Percentiles rank a stretch among this genome's conserved stretches.
These are phyloP conservation scores for Perognathus longimembris DNA, from an alignment of 2,113 vertebrate species.

Conservation along the genomic window DNA sequence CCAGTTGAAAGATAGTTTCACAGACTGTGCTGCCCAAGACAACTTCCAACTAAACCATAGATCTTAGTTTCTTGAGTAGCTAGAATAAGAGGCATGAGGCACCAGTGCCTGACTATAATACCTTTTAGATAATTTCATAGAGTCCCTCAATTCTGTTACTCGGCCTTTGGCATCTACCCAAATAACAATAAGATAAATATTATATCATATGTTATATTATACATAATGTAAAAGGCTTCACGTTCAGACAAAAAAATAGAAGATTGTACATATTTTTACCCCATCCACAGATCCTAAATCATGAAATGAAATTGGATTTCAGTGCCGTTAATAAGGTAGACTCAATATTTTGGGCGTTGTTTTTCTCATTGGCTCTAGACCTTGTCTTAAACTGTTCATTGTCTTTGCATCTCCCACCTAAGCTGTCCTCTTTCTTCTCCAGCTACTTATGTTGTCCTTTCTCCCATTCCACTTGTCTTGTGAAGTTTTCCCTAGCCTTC, in stretches of 20 bases:
- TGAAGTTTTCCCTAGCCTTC: neutral
- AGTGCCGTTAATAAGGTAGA: neutral
- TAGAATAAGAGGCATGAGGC: too few relatives aligned
- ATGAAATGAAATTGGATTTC: neutral
- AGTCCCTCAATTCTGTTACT: neutral
- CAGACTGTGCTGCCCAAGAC: too few relatives aligned
- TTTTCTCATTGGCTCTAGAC: neutral
- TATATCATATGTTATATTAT: too few relatives aligned
- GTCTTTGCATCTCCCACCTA: neutral
- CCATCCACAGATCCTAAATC: neutral
- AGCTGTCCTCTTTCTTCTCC: neutral
- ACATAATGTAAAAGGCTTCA: neutral
- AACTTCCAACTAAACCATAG: too few relatives aligned
- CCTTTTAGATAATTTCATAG: neutral
- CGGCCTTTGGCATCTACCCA: neutral
- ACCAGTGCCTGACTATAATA: too few relatives aligned
- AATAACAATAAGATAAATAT: neutral
- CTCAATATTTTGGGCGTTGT: neutral
- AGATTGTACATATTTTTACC: neutral
- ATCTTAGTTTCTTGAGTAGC: too few relatives aligned
- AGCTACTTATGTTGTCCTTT: too few relatives aligned
- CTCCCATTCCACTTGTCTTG: neutral
- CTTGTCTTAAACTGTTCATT: neutral
- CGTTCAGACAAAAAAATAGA: neutral
- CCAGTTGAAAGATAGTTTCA: too few relatives aligned